These are phyloP conservation scores for Ciconia boyciana DNA, from an alignment of 2,113 vertebrate species.

Conservation along the genomic window DNA sequence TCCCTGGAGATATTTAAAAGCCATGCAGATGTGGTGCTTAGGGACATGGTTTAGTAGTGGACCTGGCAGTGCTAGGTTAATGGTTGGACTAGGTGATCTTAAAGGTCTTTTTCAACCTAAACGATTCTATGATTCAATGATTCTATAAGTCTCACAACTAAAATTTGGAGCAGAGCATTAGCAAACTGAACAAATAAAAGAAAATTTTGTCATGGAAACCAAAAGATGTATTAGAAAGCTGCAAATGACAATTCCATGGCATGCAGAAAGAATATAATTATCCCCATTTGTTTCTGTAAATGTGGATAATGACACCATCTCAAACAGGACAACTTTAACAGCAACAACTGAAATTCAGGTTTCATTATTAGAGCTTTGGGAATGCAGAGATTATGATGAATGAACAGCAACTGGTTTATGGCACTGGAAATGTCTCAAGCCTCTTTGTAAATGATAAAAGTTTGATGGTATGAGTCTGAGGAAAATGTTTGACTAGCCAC, in stretches of 20 bases:
- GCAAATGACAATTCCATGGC: not conserved
- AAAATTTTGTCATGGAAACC: not conserved
- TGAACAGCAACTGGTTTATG: not conserved
- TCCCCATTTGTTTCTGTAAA: not conserved
- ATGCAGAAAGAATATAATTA: not conserved
- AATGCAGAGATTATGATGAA: not conserved
- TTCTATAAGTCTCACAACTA: not conserved
- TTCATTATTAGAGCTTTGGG: not conserved
- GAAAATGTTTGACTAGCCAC: not conserved
- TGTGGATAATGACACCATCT: not conserved
- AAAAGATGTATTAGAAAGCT: not conserved
- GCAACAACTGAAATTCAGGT: not conserved
- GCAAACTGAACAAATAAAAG: not conserved
- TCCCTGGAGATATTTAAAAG: too few species aligned
- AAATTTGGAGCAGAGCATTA: not conserved
- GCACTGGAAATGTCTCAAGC: not conserved
- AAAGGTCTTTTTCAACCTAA: too few species aligned
- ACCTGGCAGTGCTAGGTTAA: too few species aligned
- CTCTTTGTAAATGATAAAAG: not conserved
- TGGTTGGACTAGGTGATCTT: too few species aligned
- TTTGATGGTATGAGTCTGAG: not conserved
- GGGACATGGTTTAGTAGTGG: too few species aligned
- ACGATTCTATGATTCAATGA: too few species aligned
- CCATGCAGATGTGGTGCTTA: too few species aligned
- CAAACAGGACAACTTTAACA: not conserved